phyloP scores from a whole-genome alignment of 2,113 vertebrate genomes.

The Triplophysa siluroides region DNA sequence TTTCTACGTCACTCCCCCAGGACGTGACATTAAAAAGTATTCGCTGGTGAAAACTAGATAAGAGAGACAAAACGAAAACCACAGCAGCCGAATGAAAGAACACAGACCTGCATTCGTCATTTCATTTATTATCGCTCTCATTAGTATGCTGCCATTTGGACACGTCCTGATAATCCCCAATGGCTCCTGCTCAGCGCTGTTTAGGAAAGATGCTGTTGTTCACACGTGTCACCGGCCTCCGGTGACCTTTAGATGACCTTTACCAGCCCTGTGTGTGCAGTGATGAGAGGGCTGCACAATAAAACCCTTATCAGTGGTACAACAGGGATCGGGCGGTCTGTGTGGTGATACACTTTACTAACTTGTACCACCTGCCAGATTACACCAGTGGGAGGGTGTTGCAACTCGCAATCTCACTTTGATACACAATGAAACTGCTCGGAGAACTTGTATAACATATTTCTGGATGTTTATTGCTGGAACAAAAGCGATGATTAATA shows the following conservation, averaged over 20 bases:
- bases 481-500: slow-evolving; percentile 29
- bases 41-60: slow-evolving; percentile 44
- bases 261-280: slow-evolving; percentile 60
- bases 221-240: slow-evolving; percentile 60
- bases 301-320: slow-evolving; percentile 50
- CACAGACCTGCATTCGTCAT: neutral
- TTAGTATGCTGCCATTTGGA: slow-evolving; percentile 50
- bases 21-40: slow-evolving; percentile 48
- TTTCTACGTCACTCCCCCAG: neutral
- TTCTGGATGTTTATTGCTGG: neutral
- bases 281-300: slow-evolving; percentile 52
- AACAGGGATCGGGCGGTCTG: slow-evolving; percentile 17
- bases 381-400: neutral
- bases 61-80: slow-evolving; percentile 36
- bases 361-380: slow-evolving; percentile 19
- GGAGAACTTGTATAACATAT: slow-evolving; percentile 14
- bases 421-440: neutral
- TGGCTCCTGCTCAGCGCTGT: slow-evolving; percentile 43
- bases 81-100: neutral
- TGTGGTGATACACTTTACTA: neutral
- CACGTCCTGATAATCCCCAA: slow-evolving; percentile 33
- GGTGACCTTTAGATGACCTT: slow-evolving; percentile 73
- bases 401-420: slow-evolving; percentile 14
- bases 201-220: slow-evolving; percentile 52
- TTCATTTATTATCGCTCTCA: slow-evolving; percentile 19